These are phyloP conservation scores for Drosophila malerkotliana DNA, from an alignment of 1,140 invertebrate species.

Conservation along the genomic window DNA sequence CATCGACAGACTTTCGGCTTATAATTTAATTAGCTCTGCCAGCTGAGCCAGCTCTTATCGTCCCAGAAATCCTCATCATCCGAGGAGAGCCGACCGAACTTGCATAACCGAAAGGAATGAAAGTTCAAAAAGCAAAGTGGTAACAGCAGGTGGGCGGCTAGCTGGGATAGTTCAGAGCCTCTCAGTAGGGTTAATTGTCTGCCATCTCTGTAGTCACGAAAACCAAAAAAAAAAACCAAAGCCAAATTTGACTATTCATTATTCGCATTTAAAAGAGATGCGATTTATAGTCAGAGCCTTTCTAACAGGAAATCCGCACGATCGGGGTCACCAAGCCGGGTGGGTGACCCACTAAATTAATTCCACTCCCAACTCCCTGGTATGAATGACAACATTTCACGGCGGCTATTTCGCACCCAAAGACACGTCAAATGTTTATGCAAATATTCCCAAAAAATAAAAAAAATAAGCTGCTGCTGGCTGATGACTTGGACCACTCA, in stretches of 20 bases:
- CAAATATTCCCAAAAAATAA: slow-evolving; percentile 45
- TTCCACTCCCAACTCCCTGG: background rate
- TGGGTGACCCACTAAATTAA: slow-evolving; percentile 67
- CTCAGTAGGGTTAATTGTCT: slow-evolving; percentile 70
- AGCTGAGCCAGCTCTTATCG: slow-evolving; percentile 41
- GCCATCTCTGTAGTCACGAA: slow-evolving; percentile 66
- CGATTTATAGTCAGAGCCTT: slow-evolving; percentile 61
- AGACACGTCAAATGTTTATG: slow-evolving; percentile 65
- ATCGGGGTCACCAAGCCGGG: slow-evolving; percentile 54
- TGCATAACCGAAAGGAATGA: slow-evolving; percentile 60
- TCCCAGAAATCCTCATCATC: slow-evolving; percentile 19
- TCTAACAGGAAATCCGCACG: slow-evolving; percentile 76
- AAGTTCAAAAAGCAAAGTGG: slow-evolving; percentile 51
- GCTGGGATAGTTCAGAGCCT: background rate
- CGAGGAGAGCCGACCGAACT: slow-evolving; percentile 12
- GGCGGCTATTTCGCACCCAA: slow-evolving; percentile 69
- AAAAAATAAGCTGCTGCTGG: slow-evolving; percentile 31
- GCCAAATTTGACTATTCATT: slow-evolving; percentile 64
- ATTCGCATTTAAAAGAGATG: slow-evolving; percentile 38
- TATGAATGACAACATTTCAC: slow-evolving; percentile 71
- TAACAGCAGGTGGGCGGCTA: slow-evolving; percentile 44
- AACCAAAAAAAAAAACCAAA: background rate
- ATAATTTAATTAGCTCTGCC: slow-evolving; percentile 78
- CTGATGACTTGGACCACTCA: slow-evolving; percentile 22
- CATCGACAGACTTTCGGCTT: slow-evolving; percentile 32